Base-by-base conservation (phyloP, 2,113 vertebrate genomes). In the Mola mola region DNA sequence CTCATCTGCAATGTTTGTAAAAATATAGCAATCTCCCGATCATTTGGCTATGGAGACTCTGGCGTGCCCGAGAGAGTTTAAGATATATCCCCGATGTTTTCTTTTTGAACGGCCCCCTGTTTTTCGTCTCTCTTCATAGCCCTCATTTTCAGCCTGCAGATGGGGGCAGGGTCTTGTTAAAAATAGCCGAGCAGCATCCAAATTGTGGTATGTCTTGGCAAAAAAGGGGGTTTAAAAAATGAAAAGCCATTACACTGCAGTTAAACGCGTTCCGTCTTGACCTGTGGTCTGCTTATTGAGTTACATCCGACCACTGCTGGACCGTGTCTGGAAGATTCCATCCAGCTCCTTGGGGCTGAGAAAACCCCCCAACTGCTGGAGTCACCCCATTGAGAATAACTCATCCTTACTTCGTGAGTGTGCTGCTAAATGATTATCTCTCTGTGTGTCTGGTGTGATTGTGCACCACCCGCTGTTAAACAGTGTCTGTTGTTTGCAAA, bases 401-500 rank as follows among this genome's bases (percentile, higher is more conserved):
- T 50, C 59, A 68, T 82, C 78, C 57, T 71, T 51, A 52, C 21
- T 65, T 65, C 47, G 63, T 4, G 33, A 51, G 60, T 21, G 41
- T 15, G 17, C 63, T 80, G 75, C 52, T 62, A 79, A 86, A 76
- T 61, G 49, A 57, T 81, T 77, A 69, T 87, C 77, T 85, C 72
- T 77, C 47, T 73, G 70, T 72, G 76, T 73, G 86, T 77, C 75
- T 77, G 74, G 33, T 52, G 66, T 72, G 76, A 79, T 64, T 85
- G 71, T 60, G 36, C 64, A 57, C 81, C 86, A 72, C 86, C 88
- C 22, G 79, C 86, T 89, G 86, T 59, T 75, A 53, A 79, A 63
- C 74, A 66, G 60, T 72, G 66, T 72, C 72, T 53, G 69, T 53
- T 87, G 83, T 88, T 89, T 86, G 79, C 81, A 82, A 89, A 87